These are phyloP conservation scores for Luscinia megarhynchos DNA, from an alignment of 2,797 vertebrate genomes.

Conservation along the genomic window DNA sequence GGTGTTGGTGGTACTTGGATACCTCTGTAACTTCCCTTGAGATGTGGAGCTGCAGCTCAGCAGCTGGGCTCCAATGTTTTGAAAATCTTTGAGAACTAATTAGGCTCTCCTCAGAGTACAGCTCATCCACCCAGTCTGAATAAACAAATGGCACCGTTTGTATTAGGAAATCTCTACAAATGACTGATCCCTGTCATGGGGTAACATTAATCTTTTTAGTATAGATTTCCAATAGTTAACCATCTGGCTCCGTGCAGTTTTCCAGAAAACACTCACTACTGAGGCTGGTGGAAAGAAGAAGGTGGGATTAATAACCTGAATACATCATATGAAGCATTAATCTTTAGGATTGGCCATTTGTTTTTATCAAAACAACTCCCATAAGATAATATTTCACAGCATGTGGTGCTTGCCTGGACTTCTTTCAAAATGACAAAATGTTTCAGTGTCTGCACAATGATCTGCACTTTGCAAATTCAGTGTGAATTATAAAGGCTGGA, in stretches of 20 bases:
- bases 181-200: constrained; percentile 73
- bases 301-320: constrained; percentile 68
- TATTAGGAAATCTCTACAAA: constrained; percentile 73
- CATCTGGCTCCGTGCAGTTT: constrained; percentile 70
- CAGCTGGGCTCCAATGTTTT: constrained; percentile 53
- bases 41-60: constrained; percentile 11
- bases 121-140: constrained; percentile 58
- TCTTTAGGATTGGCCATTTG: constrained; percentile 63
- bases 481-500: not conserved
- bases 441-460: not conserved
- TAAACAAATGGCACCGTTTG: constrained; percentile 69
- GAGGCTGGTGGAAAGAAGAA: constrained; percentile 32
- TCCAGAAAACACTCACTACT: constrained; percentile 17
- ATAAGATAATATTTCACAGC: constrained; percentile 52
- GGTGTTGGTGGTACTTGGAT: not conserved
- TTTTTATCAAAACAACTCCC: constrained; percentile 60
- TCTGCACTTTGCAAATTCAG: not conserved
- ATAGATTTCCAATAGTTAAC: constrained; percentile 76
- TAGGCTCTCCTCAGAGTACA: constrained; percentile 52
- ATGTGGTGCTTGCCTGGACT: constrained; percentile 39
- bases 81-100: constrained; percentile 65
- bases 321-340: constrained; percentile 55
- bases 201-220: constrained; percentile 75
- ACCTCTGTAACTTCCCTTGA: constrained; percentile 10
- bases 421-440: constrained; percentile 37